These are phyloP conservation scores for Ylistrum balloti DNA, from an alignment of 1,140 invertebrate genomes.

Conservation along the genomic window DNA sequence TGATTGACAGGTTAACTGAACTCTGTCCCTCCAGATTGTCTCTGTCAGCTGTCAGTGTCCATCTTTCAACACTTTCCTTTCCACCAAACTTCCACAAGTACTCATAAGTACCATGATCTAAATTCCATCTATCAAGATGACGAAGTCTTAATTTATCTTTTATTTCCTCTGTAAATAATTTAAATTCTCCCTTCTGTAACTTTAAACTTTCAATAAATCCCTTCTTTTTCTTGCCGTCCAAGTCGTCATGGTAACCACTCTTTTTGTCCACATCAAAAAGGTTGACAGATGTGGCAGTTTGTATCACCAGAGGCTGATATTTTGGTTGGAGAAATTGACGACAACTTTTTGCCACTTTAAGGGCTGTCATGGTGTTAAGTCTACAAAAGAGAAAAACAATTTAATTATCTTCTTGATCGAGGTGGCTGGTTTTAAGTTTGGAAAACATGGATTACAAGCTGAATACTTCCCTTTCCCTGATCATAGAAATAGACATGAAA, in stretches of 20 bases:
- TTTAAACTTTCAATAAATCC: conserved; percentile 84
- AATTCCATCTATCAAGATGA: conserved; percentile 83
- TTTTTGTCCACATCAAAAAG: conserved; percentile 70
- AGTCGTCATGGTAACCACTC: conserved; percentile 67
- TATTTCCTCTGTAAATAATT: conserved; percentile 87
- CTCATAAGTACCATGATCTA: conserved; percentile 79
- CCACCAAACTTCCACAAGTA: conserved; percentile 80
- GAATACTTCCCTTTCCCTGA: no score
- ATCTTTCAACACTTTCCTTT: conserved; percentile 87
- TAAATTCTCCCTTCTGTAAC: conserved; percentile 87
- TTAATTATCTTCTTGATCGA: no score
- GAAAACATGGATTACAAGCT: no score
- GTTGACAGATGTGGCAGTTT: not conserved
- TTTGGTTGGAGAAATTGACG: not conserved
- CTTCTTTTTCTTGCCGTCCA: conserved; percentile 53
- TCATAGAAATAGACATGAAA: no score
- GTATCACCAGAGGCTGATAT: not conserved
- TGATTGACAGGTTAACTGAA: conserved; percentile 85
- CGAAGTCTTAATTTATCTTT: conserved; percentile 86
- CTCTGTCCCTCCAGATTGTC: conserved; percentile 92
- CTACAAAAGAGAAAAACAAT: not conserved
- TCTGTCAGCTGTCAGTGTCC: conserved; percentile 89
- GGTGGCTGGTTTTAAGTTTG: no score
- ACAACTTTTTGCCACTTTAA: not conserved
- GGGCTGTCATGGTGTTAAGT: not conserved